These are phyloP conservation scores for Montifringilla adamsi DNA, from an alignment of 2,113 vertebrate species.

Conservation along the genomic window DNA sequence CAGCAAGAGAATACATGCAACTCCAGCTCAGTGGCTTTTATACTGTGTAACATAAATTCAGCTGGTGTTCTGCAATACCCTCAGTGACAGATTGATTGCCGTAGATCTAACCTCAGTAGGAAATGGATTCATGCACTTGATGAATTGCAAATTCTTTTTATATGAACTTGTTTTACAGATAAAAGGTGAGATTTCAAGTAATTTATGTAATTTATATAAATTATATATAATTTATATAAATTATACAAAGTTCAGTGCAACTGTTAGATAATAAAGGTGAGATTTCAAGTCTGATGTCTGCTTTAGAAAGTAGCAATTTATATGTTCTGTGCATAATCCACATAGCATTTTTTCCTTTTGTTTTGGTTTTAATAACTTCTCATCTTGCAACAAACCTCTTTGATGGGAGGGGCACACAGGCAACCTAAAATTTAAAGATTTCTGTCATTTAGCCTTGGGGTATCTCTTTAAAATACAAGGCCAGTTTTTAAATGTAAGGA, in stretches of 20 bases:
- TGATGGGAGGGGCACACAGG: background rate
- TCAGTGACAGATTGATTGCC: constrained; percentile 29
- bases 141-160: constrained; percentile 25
- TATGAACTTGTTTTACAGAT: constrained; percentile 7
- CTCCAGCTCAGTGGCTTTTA: constrained; percentile 5
- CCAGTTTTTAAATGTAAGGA: background rate
- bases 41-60: background rate
- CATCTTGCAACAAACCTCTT: background rate
- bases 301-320: background rate
- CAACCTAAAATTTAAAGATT: background rate
- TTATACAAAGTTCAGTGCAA: background rate
- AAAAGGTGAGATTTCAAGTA: background rate
- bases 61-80: background rate
- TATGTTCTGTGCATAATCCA: background rate
- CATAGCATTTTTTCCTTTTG: background rate
- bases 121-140: constrained; percentile 15
- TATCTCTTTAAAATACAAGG: background rate
- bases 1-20: constrained; percentile 14
- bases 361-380: background rate
- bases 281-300: background rate
- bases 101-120: background rate
- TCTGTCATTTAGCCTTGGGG: background rate
- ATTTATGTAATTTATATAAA: background rate
- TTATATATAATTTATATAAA: background rate
- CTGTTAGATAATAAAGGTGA: background rate